phyloP scores from a whole-genome alignment of 2,113 vertebrate species.

The Myrmophylax atrothorax region DNA sequence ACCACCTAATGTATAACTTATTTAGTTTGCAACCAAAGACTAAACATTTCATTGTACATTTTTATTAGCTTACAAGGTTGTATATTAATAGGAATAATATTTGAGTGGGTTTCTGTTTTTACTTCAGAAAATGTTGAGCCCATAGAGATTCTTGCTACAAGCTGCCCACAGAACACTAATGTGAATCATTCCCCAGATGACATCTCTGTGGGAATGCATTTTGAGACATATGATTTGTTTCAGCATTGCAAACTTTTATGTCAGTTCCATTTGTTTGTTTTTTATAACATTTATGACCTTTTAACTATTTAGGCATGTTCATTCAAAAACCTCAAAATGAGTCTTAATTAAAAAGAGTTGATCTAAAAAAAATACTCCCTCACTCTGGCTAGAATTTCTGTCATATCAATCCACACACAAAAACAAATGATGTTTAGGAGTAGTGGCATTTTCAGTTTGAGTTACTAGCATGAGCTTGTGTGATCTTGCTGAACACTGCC shows the following conservation, averaged over 20 bases:
- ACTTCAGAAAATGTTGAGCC: not conserved
- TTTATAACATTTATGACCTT: slow-evolving; percentile 70
- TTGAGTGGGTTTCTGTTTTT: not conserved
- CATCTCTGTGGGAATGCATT: slow-evolving; percentile 25
- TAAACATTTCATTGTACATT: not conserved
- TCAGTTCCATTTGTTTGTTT: slow-evolving; percentile 64
- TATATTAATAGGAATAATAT: not conserved
- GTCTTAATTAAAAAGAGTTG: slow-evolving; percentile 70
- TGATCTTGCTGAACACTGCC: slow-evolving; percentile 58
- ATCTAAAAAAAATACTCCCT: slow-evolving; percentile 69
- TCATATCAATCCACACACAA: slow-evolving; percentile 56
- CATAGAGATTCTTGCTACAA: not conserved
- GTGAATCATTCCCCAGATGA: slow-evolving; percentile 25
- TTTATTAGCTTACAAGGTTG: not conserved
- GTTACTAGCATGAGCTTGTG: slow-evolving; percentile 11
- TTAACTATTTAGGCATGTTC: slow-evolving; percentile 67
- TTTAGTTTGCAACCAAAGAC: not conserved
- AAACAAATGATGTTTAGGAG: slow-evolving; percentile 59
- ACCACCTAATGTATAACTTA: not conserved
- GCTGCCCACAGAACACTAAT: not conserved
- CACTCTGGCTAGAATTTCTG: slow-evolving; percentile 55
- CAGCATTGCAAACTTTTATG: slow-evolving; percentile 47
- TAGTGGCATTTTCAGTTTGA: slow-evolving; percentile 37
- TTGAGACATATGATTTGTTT: slow-evolving; percentile 34
- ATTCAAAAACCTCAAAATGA: slow-evolving; percentile 56